Percentiles rank a stretch among this genome's conserved stretches.
phyloP scores from a whole-genome alignment of 2,888 invertebrate genomes.

The Cephus pulcher region DNA sequence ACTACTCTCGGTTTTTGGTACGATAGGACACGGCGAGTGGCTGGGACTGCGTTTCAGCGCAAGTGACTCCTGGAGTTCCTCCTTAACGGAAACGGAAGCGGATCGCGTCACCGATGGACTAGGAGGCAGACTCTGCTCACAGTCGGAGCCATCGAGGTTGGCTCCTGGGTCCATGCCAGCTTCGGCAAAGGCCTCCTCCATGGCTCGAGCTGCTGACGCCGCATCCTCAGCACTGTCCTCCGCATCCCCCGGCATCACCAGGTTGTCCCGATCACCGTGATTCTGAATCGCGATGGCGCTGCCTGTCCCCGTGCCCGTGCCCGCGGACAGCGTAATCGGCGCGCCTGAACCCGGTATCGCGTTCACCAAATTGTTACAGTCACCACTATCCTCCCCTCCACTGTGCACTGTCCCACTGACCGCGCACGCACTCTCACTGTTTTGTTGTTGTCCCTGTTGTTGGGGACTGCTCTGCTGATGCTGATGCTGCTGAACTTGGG shows the following conservation, averaged over 20 bases:
- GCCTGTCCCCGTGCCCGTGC: not conserved
- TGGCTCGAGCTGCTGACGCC: constrained; percentile 66
- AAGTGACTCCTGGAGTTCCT: constrained; percentile 57
- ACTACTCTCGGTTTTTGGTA: constrained; percentile 56
- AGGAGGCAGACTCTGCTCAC: constrained; percentile 62
- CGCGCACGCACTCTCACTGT: constrained; percentile 63
- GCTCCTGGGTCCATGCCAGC: constrained; percentile 69
- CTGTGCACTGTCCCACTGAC: constrained; percentile 60
- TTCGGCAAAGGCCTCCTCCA: constrained; percentile 75
- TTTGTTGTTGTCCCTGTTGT: constrained; percentile 48
- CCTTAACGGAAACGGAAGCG: constrained; percentile 62
- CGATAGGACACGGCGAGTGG: constrained; percentile 61
- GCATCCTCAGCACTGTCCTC: constrained; percentile 66
- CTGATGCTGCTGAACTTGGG: constrained; percentile 59
- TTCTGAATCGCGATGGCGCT: constrained; percentile 20
- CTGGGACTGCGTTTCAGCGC: constrained; percentile 61
- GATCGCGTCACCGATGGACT: constrained; percentile 61
- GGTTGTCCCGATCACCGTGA: constrained; percentile 56
- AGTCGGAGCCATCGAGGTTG: constrained; percentile 63
- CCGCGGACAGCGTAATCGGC: not conserved
- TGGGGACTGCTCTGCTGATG: constrained; percentile 67
- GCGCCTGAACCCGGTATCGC: constrained; percentile 24
- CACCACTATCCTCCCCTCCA: constrained; percentile 64
- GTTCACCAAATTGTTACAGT: constrained; percentile 54
- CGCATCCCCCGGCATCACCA: constrained; percentile 62